phyloP scores from a whole-genome alignment of 2,113 vertebrate species.

The Puma concolor region DNA sequence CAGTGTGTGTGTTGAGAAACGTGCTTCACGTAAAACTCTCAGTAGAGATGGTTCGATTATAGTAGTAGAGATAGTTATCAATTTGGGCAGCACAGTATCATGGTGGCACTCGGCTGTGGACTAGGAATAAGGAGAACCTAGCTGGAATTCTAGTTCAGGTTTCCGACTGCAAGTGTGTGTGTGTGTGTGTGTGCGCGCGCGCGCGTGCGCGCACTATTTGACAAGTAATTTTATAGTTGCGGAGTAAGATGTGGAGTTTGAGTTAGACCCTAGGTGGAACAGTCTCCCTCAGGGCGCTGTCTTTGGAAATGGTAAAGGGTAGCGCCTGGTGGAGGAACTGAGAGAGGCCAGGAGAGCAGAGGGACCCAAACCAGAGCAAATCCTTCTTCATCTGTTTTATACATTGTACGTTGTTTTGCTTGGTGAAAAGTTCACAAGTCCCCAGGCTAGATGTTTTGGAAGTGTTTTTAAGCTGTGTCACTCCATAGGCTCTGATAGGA shows the following conservation, averaged over 20 bases:
- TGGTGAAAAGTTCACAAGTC: background rate
- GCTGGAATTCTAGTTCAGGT: background rate
- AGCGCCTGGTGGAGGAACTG: background rate
- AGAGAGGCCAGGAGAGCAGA: background rate
- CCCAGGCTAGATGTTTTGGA: background rate
- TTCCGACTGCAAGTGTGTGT: background rate
- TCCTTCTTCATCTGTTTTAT: background rate
- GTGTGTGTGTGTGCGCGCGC: accelerated
- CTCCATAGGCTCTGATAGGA: background rate
- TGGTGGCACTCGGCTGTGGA: too few species aligned
- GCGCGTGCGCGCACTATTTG: background rate
- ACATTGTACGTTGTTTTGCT: background rate
- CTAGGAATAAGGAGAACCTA: background rate
- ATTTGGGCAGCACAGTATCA: background rate
- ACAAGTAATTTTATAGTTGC: background rate
- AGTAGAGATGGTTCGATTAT: too few species aligned
- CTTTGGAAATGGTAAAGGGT: background rate
- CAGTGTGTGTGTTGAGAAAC: background rate
- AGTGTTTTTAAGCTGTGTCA: background rate
- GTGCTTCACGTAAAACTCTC: background rate
- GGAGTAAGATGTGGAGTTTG: background rate
- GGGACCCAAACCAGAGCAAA: background rate
- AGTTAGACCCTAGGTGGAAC: background rate
- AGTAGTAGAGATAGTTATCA: too few species aligned
- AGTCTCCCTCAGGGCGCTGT: background rate